phyloP scores from a whole-genome alignment of 2,113 vertebrate genomes.

The Caranx ignobilis region DNA sequence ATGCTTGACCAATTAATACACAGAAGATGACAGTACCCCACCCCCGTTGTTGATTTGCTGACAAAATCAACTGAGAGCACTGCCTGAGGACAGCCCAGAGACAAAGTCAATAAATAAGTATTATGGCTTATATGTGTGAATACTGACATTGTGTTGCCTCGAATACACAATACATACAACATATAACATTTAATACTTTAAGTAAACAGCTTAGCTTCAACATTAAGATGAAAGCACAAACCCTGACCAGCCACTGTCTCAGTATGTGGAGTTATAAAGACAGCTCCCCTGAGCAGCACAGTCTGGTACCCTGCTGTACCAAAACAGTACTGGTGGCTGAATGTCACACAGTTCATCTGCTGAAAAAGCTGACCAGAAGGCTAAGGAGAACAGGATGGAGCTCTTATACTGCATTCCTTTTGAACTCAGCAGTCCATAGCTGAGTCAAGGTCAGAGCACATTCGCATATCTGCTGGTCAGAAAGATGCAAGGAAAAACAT shows the following conservation, averaged over 20 bases:
- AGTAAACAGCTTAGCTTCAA: conserved; percentile 23
- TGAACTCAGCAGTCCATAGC: conserved; percentile 20
- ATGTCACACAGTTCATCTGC: conserved; percentile 55
- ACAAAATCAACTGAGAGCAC: background rate
- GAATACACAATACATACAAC: conserved; percentile 33
- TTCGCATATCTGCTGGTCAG: background rate
- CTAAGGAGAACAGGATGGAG: conserved; percentile 22
- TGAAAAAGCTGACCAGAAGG: conserved; percentile 44
- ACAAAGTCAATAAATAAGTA: background rate
- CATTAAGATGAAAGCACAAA: conserved; percentile 23
- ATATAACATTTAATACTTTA: background rate
- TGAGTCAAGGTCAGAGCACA: background rate
- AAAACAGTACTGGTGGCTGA: conserved; percentile 45
- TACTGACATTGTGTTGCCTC: background rate
- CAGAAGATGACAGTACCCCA: background rate
- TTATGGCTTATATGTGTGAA: background rate
- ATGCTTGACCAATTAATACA: background rate
- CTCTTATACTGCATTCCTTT: conserved; percentile 28
- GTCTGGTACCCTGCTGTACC: conserved; percentile 36
- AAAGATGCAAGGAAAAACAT: background rate
- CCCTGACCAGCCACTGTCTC: conserved; percentile 20
- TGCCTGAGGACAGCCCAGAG: background rate
- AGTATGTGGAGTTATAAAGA: conserved; percentile 52
- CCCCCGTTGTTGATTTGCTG: too few relatives aligned
- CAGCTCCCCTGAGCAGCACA: conserved; percentile 36